These are phyloP conservation scores for Lamellibrachia satsuma DNA, from an alignment of 2,888 invertebrate genomes.

Conservation along the genomic window DNA sequence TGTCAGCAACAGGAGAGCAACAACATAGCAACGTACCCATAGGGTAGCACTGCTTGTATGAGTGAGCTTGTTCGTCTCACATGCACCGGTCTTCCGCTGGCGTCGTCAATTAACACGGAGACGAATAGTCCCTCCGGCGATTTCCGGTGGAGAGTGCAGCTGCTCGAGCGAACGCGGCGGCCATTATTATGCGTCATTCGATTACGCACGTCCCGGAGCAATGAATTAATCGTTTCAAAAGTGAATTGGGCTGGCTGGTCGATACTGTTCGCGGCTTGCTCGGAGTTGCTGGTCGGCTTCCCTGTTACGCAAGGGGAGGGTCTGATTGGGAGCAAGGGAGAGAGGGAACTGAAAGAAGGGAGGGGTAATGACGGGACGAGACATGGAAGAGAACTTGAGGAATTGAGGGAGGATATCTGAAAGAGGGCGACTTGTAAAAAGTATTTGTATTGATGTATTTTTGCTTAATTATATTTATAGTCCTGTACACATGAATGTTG, in stretches of 20 bases:
- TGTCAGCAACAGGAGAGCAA: background rate
- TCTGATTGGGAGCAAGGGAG: no score
- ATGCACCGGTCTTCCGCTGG: background rate
- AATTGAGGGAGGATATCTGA: no score
- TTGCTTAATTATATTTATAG: no score
- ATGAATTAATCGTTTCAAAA: slow-evolving; percentile 12
- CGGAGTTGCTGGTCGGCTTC: no score
- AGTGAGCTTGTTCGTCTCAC: background rate
- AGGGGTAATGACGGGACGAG: no score
- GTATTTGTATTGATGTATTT: no score
- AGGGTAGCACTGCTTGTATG: background rate
- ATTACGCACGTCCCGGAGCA: background rate
- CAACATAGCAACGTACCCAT: background rate
- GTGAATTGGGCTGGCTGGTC: background rate
- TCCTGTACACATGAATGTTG: no score
- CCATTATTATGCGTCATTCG: background rate
- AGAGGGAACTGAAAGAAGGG: no score
- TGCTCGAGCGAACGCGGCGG: background rate
- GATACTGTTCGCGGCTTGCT: background rate
- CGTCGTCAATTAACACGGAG: background rate
- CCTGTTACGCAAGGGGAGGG: no score
- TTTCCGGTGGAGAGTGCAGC: background rate
- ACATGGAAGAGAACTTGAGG: no score
- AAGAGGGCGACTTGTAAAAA: no score
- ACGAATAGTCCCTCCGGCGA: background rate